Base-by-base conservation (phyloP, 2,113 vertebrate genomes). In the Thinocorus orbignyianus region DNA sequence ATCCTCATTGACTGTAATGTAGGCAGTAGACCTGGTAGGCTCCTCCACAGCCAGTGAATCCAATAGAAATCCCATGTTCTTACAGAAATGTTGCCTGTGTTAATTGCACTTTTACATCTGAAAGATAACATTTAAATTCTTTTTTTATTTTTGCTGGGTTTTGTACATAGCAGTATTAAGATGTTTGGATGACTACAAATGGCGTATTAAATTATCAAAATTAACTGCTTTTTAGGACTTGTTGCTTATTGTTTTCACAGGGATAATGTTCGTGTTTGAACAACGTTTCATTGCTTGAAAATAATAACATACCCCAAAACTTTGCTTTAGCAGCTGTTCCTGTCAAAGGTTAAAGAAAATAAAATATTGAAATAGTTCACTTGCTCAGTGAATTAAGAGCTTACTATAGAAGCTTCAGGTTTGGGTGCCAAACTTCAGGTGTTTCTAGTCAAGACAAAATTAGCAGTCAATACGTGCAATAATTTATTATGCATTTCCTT, bases 41-140 rank as follows among this genome's bases (percentile, higher is more conserved):
- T 73, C 20, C 90, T 31, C 13, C 31, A 11, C 77, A 94, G 71
- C 81, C 88, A 64, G 41, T 90, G 77, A 90, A 74, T 92, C 85
- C 76, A 91, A 91, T 46, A 35, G 48, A 76, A 77, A 64, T 92
- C 62, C 94, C 92, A 79, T 7, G 19, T 81, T 82, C 85, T 49
- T 46, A 91, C 26, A 88, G 91, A 96, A 92, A 52, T 37, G 90
- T 83, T 94, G 73, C 77, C 79, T 92, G 39, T 91, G 28, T 96
- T 92, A 95, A 97, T 78, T 95, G 86, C 81, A 97, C 94, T 97
- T 97, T 88, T 92, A 85, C 89, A 78, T 91, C 95, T 94, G 71
- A 94, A 97, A 95, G 54, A 58, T 82, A 83, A 92, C 81, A 64
- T 66, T 81, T 85, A 79, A 94, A 46, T 92, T 64, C 30, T 41